Evolutionary conservation across 92 coral and sea anemone genomes (phyloP).

Genomic region (Porites cylindrica): DNA sequence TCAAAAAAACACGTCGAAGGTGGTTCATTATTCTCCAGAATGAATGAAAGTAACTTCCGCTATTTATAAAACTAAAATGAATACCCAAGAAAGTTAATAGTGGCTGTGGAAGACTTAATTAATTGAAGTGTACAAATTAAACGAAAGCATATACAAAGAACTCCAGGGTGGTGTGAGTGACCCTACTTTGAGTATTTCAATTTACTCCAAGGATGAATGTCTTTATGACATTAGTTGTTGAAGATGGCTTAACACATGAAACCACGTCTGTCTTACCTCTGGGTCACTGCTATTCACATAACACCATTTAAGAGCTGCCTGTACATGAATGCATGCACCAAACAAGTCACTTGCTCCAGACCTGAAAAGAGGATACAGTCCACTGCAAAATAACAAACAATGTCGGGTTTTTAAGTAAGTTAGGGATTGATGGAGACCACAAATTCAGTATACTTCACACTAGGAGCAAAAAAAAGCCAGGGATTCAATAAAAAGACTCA

Average conservation of each 20-base stretch:
- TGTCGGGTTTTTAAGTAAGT: neutral
- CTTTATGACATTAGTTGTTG: too few relatives aligned
- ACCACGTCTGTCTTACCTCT: constrained; percentile 7
- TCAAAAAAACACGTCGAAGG: neutral
- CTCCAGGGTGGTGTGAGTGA: too few relatives aligned
- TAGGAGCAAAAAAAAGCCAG: too few relatives aligned
- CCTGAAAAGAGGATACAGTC: constrained; percentile 86
- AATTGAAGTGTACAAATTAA: too few relatives aligned
- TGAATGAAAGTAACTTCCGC: neutral
- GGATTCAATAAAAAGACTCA: too few relatives aligned
- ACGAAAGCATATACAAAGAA: too few relatives aligned
- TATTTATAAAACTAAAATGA: too few relatives aligned
- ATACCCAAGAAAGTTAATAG: too few relatives aligned
- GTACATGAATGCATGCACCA: constrained; percentile 88
- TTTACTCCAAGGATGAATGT: too few relatives aligned
- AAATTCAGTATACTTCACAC: too few relatives aligned
- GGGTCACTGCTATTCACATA: constrained; percentile 20
- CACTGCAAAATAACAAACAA: constrained; percentile 56
- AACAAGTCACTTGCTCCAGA: constrained; percentile 81
- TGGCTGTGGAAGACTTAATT: too few relatives aligned
- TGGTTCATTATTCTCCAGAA: neutral
- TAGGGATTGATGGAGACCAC: neutral
- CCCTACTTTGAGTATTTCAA: too few relatives aligned
- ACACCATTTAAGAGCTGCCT: constrained; percentile 16
- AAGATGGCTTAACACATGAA: neutral